Percentiles rank a stretch among this genome's conserved stretches.
Evolutionary conservation across 2,888 invertebrate species (phyloP).

Genomic region (Andrena flavipes): DNA sequence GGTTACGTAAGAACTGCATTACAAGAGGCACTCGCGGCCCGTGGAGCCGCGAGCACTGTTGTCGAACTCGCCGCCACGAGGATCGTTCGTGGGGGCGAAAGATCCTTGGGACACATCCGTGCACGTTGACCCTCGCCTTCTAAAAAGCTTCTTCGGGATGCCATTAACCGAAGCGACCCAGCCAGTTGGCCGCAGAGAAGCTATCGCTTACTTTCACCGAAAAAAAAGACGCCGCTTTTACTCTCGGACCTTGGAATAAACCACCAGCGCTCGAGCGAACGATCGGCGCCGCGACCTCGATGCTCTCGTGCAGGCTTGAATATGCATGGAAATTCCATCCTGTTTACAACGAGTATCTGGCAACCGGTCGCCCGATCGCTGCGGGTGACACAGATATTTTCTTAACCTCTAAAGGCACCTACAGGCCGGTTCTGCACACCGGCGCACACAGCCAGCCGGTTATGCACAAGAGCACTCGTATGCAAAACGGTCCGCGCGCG

Average conservation of each 20-base stretch:
- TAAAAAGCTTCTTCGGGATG: background rate
- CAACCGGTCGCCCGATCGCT: conserved; percentile 65
- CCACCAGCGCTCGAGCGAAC: conserved; percentile 16
- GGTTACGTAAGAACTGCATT: too few relatives aligned
- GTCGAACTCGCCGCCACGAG: background rate
- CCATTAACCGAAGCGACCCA: conserved; percentile 51
- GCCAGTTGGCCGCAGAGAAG: background rate
- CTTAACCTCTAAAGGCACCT: conserved; percentile 72
- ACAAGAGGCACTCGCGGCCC: background rate
- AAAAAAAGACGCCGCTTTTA: conserved; percentile 45
- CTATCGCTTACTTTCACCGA: conserved; percentile 58
- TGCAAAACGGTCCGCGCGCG: conserved; percentile 17
- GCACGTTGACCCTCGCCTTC: conserved; percentile 8
- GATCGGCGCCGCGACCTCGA: conserved; percentile 62
- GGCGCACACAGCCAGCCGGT: conserved; percentile 20
- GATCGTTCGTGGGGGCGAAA: background rate
- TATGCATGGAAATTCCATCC: conserved; percentile 81
- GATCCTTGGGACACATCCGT: background rate
- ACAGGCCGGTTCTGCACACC: conserved; percentile 33
- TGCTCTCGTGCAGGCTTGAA: conserved; percentile 72
- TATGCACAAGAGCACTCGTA: conserved; percentile 27
- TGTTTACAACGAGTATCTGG: conserved; percentile 79
- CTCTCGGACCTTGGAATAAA: conserved; percentile 30
- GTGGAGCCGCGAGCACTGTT: background rate
- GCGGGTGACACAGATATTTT: conserved; percentile 78